Evolutionary conservation across 1,140 invertebrate genomes (phyloP).

Genomic region (Lepidurus apus): DNA sequence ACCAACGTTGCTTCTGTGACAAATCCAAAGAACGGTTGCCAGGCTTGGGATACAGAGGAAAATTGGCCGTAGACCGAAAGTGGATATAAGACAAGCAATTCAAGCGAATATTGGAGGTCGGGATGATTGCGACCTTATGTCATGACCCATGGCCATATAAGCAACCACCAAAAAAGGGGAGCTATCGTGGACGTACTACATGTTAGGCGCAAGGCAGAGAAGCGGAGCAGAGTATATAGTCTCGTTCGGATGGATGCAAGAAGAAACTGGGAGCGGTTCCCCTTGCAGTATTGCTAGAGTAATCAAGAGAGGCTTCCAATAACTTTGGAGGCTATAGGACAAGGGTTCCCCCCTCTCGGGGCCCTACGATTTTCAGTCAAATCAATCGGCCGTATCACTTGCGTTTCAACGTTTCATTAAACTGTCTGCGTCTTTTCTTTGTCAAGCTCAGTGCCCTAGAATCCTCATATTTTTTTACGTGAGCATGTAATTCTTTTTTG

Average conservation of each 20-base stretch:
- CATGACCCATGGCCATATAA: background rate
- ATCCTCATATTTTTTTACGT: too few species aligned
- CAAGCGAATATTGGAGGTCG: background rate
- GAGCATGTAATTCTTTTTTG: background rate
- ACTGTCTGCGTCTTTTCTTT: too few species aligned
- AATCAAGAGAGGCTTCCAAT: constrained; percentile 15
- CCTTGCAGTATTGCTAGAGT: background rate
- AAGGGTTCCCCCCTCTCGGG: background rate
- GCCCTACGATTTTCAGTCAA: background rate
- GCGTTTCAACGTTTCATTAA: background rate
- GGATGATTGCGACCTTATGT: background rate
- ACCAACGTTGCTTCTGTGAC: background rate
- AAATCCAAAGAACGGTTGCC: too few species aligned
- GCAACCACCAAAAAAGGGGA: background rate
- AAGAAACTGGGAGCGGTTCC: constrained; percentile 5
- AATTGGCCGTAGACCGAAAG: background rate
- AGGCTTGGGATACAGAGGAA: too few species aligned
- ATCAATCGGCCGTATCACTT: background rate
- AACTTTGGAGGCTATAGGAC: background rate
- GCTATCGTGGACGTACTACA: background rate
- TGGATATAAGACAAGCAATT: background rate
- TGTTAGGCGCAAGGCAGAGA: too few species aligned
- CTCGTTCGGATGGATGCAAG: background rate
- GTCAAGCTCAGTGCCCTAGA: too few species aligned
- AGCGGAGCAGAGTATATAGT: background rate